Base-by-base conservation (phyloP, 2,888 invertebrate species). In the Cepaea hortensis region DNA sequence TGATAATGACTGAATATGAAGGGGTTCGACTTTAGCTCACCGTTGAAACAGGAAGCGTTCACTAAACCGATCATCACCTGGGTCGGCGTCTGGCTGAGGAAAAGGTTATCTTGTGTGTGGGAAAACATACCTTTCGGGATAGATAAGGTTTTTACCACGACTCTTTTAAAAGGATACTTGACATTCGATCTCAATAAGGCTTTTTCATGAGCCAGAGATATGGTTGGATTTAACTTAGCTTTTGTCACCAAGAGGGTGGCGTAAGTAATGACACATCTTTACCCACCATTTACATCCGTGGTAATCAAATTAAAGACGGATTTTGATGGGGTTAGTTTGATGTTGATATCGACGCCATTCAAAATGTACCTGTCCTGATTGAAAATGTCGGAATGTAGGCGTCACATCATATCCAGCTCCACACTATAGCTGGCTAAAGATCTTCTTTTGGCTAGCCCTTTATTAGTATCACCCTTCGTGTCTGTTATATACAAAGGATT, bases 131-230 rank as follows among this genome's bases (percentile, higher is more conserved):
- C 3, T 4, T 65, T 48, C 62, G 77, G 35, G 70, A 68, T 15
- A 86, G 80, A 35, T 84, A 35, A 81, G 9, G n/a, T 62, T 65
- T 85, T 87, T n/a, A 76, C 72, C 11, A 62, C 46, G 15, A 73
- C 70, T 62, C 84, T 61, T 23, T 83, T 83, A 3, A 87, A 55
- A 13, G 85, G 87, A 61, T 87, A 87, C n/a, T 85, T 85, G 50
- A 83, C 80, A 18, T 82, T 73, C 20, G n/a, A 48, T 3, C 68
- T 55, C 13, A 46, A 70, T 75, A 87, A 61, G 6, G 81, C 82
- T 46, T 61, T 82, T n/a, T 77, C 83, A 23, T 85, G 6, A 11
- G 55, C 55, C 11, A 55, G 11, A 55, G 55, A 55, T 55, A 55
- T 55, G 3, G 55, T 11, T 11, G 73, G 75, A n/a, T 81, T 84